Evolutionary conservation across 2,888 invertebrate genomes (phyloP), one percentile per base, ranked within the genome.

Genomic region (Drosophila monieri): DNA sequence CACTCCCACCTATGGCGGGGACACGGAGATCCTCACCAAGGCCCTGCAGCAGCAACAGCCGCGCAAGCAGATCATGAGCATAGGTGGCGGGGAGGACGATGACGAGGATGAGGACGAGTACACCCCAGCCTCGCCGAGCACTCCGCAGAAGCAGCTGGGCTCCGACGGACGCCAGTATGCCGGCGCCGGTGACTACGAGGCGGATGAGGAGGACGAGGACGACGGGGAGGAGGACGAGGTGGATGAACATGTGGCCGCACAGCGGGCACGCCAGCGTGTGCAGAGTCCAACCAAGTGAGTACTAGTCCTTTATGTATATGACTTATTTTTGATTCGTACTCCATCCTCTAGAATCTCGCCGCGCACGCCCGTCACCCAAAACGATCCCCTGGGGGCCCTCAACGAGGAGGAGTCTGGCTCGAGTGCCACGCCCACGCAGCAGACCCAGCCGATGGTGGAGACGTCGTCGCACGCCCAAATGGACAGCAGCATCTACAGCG

Each of bases 311-410:
- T 23, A 4, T 23, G 21, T 23, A 5, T 23, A 23, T 23, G 21
- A 23, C 0, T 23, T 23, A 4, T 23, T 23, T 23, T 0, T 23
- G 21, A 23, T 23, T 23, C 9, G 6, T 27, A 9, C 9, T 9
- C 10, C 4, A 4, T 3, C 3, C 0, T 2, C 2, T 21, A 95
- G 95, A 87, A 92, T 94, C 49, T 95, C 95, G 0, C 95, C 95
- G 35, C 93, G 97, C 60, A 97, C 97, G 2, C 96, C 97, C 0
- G 97, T 98, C 0, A 96, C 97, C 0, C 95, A 96, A 88, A 97
- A 98, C 91, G 98, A 98, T 92, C 98, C 98, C 0, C 92, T 98
- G 21, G 98, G 98, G 6, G 97, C 97, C 4, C 92, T 98, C 1
- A 91, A 93, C 60, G 92, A 92, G 73, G 91, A 91, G 54, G 88